These are phyloP conservation scores for Graptemys geographica DNA, from an alignment of 2,797 vertebrate species.

Conservation along the genomic window DNA sequence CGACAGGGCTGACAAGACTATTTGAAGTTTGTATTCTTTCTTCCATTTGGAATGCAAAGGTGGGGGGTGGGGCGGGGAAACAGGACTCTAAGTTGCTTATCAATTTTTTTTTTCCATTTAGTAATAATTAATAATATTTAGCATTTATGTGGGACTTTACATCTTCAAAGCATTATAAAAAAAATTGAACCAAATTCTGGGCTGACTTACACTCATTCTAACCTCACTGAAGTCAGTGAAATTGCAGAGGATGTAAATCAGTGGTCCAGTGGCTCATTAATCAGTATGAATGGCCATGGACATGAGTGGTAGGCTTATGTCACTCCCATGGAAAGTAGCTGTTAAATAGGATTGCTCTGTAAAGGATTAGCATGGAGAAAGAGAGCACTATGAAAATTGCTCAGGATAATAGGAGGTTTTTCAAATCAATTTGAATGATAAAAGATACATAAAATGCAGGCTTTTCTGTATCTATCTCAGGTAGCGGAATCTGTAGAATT, in stretches of 20 bases:
- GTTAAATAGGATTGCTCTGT: neutral
- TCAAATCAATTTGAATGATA: neutral
- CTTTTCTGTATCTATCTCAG: neutral
- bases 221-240: neutral
- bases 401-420: neutral
- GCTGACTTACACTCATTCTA: neutral
- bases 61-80: neutral
- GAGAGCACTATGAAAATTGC: neutral
- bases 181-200: neutral
- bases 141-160: neutral
- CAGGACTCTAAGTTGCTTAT: neutral
- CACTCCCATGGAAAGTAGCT: neutral
- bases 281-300: neutral
- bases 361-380: neutral
- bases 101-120: neutral
- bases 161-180: neutral
- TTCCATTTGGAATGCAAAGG: neutral
- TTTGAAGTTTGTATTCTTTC: neutral
- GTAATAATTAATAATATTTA: neutral
- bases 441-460: neutral
- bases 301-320: neutral
- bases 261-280: neutral
- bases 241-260: neutral
- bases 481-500: neutral
- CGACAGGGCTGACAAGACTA: constrained; percentile 9